A percentile compares a stretch with the other conserved stretches of the same genome.
Conservation (phyloP, 2,113 vertebrate species). For the Myanophis thanlyinensis region DNA sequence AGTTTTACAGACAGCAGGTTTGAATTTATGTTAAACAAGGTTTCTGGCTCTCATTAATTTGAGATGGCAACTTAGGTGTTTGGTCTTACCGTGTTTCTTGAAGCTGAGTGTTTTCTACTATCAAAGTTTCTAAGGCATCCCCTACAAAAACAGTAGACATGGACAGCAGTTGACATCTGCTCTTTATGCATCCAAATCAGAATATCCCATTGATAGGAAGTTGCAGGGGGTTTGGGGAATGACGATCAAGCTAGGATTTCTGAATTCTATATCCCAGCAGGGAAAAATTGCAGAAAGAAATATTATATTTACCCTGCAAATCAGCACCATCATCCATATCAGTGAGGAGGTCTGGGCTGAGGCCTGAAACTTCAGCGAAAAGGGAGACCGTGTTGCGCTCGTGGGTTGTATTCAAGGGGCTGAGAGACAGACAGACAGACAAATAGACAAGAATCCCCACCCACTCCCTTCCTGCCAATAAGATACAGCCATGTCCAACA, state of each 20-base stretch:
- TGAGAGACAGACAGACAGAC: conserved; percentile 15
- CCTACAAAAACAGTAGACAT: neutral
- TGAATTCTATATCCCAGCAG: neutral
- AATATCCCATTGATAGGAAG: neutral
- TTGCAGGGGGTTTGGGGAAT: neutral
- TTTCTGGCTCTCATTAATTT: neutral
- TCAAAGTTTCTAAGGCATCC: conserved; percentile 25
- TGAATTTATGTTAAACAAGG: neutral
- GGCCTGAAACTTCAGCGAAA: conserved; percentile 42
- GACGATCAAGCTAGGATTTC: neutral
- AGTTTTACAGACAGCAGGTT: neutral
- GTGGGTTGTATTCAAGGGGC: conserved; percentile 8
- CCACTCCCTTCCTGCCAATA: neutral
- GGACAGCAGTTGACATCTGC: neutral
- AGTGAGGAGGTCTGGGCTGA: conserved; percentile 38
- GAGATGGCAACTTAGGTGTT: neutral
- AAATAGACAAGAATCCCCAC: neutral
- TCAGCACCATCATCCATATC: conserved; percentile 42
- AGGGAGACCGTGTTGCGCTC: conserved; percentile 45
- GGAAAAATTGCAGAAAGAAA: neutral
- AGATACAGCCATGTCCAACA: neutral
- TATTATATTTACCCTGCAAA: conserved; percentile 29
- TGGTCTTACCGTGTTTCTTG: conserved; percentile 38
- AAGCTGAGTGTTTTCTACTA: conserved; percentile 31
- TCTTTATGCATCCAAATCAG: neutral